phyloP scores from a whole-genome alignment of 2,888 invertebrate genomes.

The Drosophila recens region DNA sequence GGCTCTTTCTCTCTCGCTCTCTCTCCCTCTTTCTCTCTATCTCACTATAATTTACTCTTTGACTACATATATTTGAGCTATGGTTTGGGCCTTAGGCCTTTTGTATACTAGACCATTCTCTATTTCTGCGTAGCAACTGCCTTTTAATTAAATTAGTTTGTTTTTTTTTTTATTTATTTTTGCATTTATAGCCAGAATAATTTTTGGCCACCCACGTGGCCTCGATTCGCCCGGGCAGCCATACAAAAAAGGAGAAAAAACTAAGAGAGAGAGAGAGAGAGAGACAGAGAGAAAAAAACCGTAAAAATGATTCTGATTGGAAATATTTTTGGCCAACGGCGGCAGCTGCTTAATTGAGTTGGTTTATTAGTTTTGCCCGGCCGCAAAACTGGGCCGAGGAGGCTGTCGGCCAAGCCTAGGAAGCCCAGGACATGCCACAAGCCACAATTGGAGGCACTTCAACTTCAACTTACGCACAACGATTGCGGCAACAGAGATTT shows the following conservation, averaged over 20 bases:
- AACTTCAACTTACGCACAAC: background rate
- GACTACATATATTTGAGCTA: background rate
- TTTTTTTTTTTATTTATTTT: slow-evolving; percentile 45
- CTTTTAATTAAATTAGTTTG: slow-evolving; percentile 74
- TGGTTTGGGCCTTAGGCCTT: slow-evolving; percentile 5
- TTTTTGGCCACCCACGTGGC: slow-evolving; percentile 25
- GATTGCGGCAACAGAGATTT: background rate
- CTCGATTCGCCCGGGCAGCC: slow-evolving; percentile 36
- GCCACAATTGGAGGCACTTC: background rate
- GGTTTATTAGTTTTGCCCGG: slow-evolving; percentile 67
- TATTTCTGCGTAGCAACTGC: slow-evolving; percentile 26
- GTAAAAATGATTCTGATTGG: slow-evolving; percentile 44
- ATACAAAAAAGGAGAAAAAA: slow-evolving; percentile 34
- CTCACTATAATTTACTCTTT: too few relatives aligned
- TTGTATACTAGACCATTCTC: slow-evolving; percentile 20
- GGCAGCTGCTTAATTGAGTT: slow-evolving; percentile 72
- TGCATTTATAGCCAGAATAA: slow-evolving; percentile 42
- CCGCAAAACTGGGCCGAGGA: slow-evolving; percentile 14
- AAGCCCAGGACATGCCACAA: slow-evolving; percentile 33
- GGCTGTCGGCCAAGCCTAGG: slow-evolving; percentile 8
- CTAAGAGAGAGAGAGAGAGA: background rate
- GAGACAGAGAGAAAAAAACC: slow-evolving; percentile 6
- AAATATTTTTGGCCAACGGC: slow-evolving; percentile 47
- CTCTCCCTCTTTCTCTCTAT: background rate
- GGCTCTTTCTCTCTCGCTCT: background rate